These are phyloP conservation scores for Pentalonia nigronervosa DNA, from an alignment of 1,140 invertebrate genomes.

Conservation along the genomic window DNA sequence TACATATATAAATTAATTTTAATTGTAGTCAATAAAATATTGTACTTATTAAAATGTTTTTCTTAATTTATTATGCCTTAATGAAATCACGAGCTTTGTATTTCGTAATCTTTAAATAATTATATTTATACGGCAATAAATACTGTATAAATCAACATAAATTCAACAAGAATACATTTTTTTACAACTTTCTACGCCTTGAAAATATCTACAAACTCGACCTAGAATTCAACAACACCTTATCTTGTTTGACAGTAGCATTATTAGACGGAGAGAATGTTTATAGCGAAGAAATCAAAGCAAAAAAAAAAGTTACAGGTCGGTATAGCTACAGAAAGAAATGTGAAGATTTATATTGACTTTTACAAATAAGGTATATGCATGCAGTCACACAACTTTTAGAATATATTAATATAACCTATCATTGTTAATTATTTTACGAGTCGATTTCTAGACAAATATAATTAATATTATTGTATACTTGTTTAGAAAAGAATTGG, in stretches of 20 bases:
- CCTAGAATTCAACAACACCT: conserved; percentile 37
- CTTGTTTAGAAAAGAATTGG: conserved; percentile 18
- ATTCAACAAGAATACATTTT: neutral
- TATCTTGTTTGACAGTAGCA: conserved; percentile 10
- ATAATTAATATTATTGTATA: neutral
- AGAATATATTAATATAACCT: neutral
- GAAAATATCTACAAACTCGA: conserved; percentile 19
- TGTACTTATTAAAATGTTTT: neutral
- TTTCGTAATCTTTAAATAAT: neutral
- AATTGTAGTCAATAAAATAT: neutral
- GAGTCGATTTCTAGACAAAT: conserved; percentile 28
- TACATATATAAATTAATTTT: neutral
- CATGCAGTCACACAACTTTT: conserved; percentile 40
- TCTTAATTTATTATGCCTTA: neutral
- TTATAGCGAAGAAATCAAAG: neutral
- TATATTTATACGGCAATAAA: neutral
- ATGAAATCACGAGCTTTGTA: neutral
- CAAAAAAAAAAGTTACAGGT: neutral
- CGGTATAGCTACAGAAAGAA: neutral
- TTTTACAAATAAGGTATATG: conserved; percentile 28
- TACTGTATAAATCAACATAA: neutral
- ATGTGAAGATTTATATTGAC: conserved; percentile 36
- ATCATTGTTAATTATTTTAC: conserved; percentile 6
- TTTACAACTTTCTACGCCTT: conserved; percentile 36
- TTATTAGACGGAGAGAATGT: neutral